Base-by-base conservation (phyloP, 2,113 vertebrate genomes). In the Caracal caracal region DNA sequence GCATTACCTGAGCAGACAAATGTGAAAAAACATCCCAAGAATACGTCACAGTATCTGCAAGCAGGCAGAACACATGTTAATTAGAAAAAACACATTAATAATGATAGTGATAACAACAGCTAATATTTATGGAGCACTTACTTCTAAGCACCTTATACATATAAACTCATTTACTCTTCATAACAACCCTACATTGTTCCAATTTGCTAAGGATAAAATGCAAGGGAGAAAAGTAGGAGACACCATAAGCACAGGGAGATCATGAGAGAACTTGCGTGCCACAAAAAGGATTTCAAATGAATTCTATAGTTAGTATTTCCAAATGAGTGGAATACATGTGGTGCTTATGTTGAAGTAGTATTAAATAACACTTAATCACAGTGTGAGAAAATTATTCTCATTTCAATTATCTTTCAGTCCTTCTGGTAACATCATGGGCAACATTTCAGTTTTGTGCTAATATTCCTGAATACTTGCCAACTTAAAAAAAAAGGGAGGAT, bases 251-350 rank as follows among this genome's bases (percentile, higher is more conserved):
- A 93, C 13, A 26, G 26, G 20, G 53, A 84, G 71, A 93, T 30
- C 28, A 19, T 19, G 6, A 65, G 15, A 65, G n/a, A 10, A 49
- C 5, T 43, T 86, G 56, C 0, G 81, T 47, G 28, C 22, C 80
- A 63, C 10, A 71, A 92, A 70, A 88, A 88, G 9, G 26, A 83
- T 88, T 61, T 94, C 51, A 65, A 92, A 61, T 83, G 66, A 94
- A 83, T 88, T 51, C 35, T 40, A 16, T 11, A 68, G 15, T 2
- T n/a, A n/a, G 30, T 71, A 30, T 66, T 83, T 94, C 61, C 28
- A 61, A 83, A 24, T 88, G 65, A 65, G 8, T 59, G 40, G 20
- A 37, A 75, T 22, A 37, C 13, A 70, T 26, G 51, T 28, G 7
- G 17, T 47, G 5, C 3, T 33, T 16, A 73, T 24, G 43, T n/a